Percentiles rank a stretch among this genome's conserved stretches.
These are phyloP conservation scores for Belgica antarctica DNA, from an alignment of 2,888 invertebrate species.

Conservation along the genomic window DNA sequence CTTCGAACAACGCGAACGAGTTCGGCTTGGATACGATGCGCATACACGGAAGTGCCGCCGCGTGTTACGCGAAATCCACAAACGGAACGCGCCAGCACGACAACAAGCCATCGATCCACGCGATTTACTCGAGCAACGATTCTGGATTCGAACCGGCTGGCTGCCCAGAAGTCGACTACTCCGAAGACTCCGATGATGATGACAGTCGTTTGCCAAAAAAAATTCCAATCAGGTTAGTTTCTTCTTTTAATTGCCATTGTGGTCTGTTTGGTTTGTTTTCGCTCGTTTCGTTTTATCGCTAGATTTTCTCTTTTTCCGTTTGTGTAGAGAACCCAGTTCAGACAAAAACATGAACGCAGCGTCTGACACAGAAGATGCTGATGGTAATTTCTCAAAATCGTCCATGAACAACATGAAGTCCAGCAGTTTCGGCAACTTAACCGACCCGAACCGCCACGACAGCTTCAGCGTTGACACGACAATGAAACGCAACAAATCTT, in stretches of 20 bases:
- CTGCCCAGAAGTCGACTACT: conserved; percentile 86
- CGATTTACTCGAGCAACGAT: conserved; percentile 72
- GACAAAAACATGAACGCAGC: background rate
- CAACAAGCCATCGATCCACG: conserved; percentile 8
- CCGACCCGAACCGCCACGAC: conserved; percentile 47
- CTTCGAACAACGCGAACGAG: conserved; percentile 30
- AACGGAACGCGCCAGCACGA: background rate
- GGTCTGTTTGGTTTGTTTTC: background rate
- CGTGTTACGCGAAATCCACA: background rate
- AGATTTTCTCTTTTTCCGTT: background rate
- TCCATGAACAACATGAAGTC: conserved; percentile 46
- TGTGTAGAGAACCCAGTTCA: background rate
- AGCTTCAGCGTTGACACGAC: conserved; percentile 53
- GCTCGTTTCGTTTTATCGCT: background rate
- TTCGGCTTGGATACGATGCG: background rate
- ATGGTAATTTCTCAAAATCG: conserved; percentile 45
- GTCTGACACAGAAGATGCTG: conserved; percentile 43
- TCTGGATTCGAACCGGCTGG: conserved; percentile 83
- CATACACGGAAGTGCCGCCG: background rate
- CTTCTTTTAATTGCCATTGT: conserved; percentile 2
- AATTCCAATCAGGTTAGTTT: conserved; percentile 58
- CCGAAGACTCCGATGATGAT: conserved; percentile 84
- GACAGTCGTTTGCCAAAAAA: conserved; percentile 57
- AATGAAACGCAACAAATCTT: conserved; percentile 79
- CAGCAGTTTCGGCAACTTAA: conserved; percentile 47